phyloP scores from a whole-genome alignment of 2,797 vertebrate genomes.

The Sebastiscus albofasciatus region DNA sequence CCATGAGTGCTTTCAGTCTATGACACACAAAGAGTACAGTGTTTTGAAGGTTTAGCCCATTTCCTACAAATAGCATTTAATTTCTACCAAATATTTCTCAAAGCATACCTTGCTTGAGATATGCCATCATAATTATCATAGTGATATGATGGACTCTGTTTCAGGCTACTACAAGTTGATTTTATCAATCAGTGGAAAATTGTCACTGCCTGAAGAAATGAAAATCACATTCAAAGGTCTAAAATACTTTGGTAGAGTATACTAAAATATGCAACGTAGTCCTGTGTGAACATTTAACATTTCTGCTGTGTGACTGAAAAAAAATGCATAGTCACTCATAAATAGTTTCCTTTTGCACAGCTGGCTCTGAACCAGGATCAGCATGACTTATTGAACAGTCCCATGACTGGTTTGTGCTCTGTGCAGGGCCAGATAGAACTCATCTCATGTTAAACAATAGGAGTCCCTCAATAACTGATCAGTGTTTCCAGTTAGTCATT shows the following conservation, averaged over 20 bases:
- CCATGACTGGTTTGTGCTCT: too few species aligned
- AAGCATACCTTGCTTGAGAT: neutral
- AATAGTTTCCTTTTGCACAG: neutral
- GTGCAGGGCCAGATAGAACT: too few species aligned
- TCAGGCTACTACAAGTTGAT: neutral
- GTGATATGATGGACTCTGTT: neutral
- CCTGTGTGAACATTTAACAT: neutral
- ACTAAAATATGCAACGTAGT: neutral
- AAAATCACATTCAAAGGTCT: neutral
- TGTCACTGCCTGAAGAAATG: neutral
- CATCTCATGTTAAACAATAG: neutral
- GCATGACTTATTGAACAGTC: neutral
- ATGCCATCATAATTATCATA: neutral
- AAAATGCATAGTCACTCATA: neutral
- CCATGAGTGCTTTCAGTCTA: neutral
- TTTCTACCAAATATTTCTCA: neutral
- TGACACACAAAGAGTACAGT: neutral
- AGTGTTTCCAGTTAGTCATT: neutral
- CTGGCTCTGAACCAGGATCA: neutral
- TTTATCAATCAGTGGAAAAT: neutral
- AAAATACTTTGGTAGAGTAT: neutral
- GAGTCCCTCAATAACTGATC: neutral
- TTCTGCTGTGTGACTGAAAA: neutral
- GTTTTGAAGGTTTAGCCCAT: neutral
- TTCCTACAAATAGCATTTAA: neutral